Percentiles rank a stretch among this genome's conserved stretches.
Evolutionary conservation across 1,140 invertebrate genomes (phyloP).

Genomic region (Battus philenor): DNA sequence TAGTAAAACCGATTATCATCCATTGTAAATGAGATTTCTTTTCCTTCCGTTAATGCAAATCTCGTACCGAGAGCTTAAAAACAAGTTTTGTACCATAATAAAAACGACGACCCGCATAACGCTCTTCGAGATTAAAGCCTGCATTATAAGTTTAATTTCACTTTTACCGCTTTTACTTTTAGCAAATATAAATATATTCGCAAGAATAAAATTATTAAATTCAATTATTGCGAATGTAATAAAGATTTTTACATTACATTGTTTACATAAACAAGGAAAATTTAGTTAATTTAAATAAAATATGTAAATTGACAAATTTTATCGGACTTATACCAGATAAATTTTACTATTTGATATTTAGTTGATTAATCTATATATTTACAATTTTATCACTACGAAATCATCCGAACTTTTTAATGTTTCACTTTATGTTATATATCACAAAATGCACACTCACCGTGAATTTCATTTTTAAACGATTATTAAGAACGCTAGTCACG

Average conservation of each 20-base stretch:
- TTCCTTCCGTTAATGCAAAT: slow-evolving; percentile 48
- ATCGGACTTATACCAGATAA: too few species aligned
- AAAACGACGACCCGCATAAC: slow-evolving; percentile 58
- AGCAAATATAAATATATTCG: too few species aligned
- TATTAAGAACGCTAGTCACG: slow-evolving; percentile 48
- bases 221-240: too few species aligned
- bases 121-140: slow-evolving; percentile 51
- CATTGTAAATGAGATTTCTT: too few species aligned
- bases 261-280: too few species aligned
- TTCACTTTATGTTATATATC: slow-evolving; percentile 11
- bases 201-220: too few species aligned
- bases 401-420: slow-evolving; percentile 1
- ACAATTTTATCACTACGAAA: too few species aligned
- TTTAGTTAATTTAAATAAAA: too few species aligned
- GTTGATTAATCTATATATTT: neutral
- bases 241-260: too few species aligned
- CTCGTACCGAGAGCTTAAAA: slow-evolving; percentile 35
- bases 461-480: slow-evolving; percentile 67
- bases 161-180: slow-evolving; percentile 68
- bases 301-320: too few species aligned
- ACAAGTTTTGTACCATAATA: slow-evolving; percentile 45
- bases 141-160: slow-evolving; percentile 66
- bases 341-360: slow-evolving; percentile 23
- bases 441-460: slow-evolving; percentile 62
- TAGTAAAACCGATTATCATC: too few species aligned